Conservation (phyloP, 2,888 invertebrate genomes). For the Orthosia gracilis region DNA sequence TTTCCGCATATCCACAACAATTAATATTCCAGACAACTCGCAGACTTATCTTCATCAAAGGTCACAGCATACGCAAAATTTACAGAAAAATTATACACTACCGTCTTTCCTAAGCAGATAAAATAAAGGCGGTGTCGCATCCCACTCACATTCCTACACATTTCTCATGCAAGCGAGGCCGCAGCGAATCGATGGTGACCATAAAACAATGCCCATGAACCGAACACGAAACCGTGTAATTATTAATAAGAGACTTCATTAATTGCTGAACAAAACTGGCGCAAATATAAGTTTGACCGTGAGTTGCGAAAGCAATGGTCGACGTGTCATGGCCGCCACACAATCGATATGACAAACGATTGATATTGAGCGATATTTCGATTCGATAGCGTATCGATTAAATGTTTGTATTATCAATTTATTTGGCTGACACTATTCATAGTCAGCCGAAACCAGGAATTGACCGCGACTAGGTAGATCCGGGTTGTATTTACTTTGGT, state of each 20-base stretch:
- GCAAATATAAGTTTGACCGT: constrained; percentile 78
- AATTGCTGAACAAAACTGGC: constrained; percentile 69
- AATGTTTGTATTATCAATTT: constrained; percentile 40
- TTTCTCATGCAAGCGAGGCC: constrained; percentile 48
- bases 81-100: constrained; percentile 22
- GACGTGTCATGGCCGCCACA: constrained; percentile 82
- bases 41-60: constrained; percentile 9
- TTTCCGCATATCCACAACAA: neutral
- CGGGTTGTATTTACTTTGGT: constrained; percentile 22
- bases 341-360: constrained; percentile 69
- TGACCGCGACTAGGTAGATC: constrained; percentile 15
- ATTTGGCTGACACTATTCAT: constrained; percentile 32
- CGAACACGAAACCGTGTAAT: constrained; percentile 61
- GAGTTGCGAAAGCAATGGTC: constrained; percentile 81
- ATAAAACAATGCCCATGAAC: constrained; percentile 60
- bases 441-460: constrained; percentile 38
- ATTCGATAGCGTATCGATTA: constrained; percentile 59
- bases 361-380: constrained; percentile 61
- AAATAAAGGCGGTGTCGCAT: constrained; percentile 31
- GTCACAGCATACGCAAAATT: constrained; percentile 17
- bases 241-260: constrained; percentile 65
- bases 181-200: constrained; percentile 52
- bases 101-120: constrained; percentile 24
- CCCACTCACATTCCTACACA: constrained; percentile 47
- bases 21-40: neutral